These are phyloP conservation scores for Papilio protenor DNA, from an alignment of 2,888 invertebrate species.

Conservation along the genomic window DNA sequence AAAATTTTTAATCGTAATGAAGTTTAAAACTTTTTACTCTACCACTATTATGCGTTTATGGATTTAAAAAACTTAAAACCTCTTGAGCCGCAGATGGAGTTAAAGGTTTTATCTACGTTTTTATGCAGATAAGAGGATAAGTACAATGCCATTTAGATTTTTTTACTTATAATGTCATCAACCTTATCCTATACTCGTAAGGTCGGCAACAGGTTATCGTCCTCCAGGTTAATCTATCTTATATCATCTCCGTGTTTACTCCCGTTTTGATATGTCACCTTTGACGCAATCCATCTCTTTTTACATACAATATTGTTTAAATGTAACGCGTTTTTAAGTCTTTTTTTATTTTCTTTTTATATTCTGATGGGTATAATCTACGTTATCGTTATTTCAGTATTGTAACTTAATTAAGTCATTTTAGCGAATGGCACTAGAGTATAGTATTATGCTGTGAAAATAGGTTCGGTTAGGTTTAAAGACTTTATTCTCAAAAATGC, in stretches of 20 bases:
- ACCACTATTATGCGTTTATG: background rate
- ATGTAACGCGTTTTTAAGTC: background rate
- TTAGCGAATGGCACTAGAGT: too few species aligned
- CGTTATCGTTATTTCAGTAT: too few species aligned
- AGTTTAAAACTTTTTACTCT: constrained; percentile 6
- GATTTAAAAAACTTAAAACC: background rate
- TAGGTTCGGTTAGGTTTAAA: too few species aligned
- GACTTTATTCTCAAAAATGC: too few species aligned
- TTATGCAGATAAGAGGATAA: background rate
- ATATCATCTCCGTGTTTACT: too few species aligned
- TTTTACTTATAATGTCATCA: background rate
- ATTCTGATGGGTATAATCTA: background rate
- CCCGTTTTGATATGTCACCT: too few species aligned
- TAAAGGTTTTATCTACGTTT: background rate
- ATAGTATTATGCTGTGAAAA: too few species aligned
- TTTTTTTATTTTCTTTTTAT: background rate
- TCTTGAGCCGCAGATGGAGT: background rate
- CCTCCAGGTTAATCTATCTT: too few species aligned
- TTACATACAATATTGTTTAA: background rate
- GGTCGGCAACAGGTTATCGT: too few species aligned
- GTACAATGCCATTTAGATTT: background rate
- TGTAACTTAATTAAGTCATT: too few species aligned
- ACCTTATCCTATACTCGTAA: too few species aligned
- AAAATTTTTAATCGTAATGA: background rate
- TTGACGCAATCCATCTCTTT: too few species aligned